Evolutionary conservation across 2,888 invertebrate species (phyloP).

Genomic region (Apodemia hepburni): DNA sequence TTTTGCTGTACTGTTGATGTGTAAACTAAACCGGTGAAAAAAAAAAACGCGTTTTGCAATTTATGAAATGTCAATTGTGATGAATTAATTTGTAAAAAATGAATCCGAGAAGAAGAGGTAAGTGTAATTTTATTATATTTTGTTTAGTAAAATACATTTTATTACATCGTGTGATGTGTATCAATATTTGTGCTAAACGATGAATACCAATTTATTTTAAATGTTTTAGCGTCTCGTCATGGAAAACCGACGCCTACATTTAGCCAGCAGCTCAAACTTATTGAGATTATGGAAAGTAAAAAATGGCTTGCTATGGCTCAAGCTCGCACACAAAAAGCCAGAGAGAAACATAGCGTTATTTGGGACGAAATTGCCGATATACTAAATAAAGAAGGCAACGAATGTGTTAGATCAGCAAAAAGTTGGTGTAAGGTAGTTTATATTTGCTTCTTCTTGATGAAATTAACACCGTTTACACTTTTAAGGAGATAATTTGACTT

Average conservation of each 20-base stretch:
- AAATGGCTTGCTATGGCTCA: neutral
- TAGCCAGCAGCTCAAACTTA: neutral
- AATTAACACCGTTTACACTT: neutral
- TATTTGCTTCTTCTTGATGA: neutral
- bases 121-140: too few species aligned
- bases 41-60: too few species aligned
- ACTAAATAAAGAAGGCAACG: neutral
- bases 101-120: too few species aligned
- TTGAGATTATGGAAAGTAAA: neutral
- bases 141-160: too few species aligned
- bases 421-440: neutral
- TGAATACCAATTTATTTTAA: neutral
- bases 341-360: neutral
- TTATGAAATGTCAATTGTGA: too few species aligned
- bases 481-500: neutral
- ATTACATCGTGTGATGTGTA: neutral
- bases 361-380: neutral
- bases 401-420: neutral
- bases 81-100: too few species aligned
- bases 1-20: too few species aligned
- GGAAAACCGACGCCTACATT: neutral
- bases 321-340: neutral
- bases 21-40: too few species aligned
- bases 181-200: neutral
- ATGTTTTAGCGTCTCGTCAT: neutral